Evolutionary conservation across 2,797 vertebrate genomes (phyloP).

Genomic region (Lepilemur septentrionalis): DNA sequence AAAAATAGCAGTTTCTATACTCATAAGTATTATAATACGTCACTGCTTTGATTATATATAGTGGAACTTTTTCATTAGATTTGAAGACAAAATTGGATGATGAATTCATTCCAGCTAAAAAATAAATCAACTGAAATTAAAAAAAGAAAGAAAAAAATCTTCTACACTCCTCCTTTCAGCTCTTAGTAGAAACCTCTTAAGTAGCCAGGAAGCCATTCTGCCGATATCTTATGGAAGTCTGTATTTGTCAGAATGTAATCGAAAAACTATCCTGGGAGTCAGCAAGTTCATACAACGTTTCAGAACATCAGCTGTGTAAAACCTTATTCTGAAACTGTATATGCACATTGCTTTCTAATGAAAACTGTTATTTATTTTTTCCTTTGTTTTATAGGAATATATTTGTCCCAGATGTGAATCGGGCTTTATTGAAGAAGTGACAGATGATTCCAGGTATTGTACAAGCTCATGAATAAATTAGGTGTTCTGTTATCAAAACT

Average conservation of each 20-base stretch:
- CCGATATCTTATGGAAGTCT: not conserved
- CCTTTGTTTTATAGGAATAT: conserved; percentile 89
- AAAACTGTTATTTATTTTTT: conserved; percentile 57
- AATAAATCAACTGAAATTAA: not conserved
- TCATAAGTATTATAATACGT: not conserved
- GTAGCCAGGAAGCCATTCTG: not conserved
- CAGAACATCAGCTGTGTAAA: not conserved
- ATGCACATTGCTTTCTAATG: not conserved
- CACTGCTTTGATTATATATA: not conserved
- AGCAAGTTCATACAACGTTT: not conserved
- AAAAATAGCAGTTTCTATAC: not conserved
- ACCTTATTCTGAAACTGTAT: not conserved
- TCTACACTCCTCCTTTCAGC: not conserved
- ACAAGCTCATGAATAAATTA: not conserved
- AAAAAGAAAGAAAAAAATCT: not conserved
- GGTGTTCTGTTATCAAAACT: conserved; percentile 26
- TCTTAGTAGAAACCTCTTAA: not conserved
- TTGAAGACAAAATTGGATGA: conserved; percentile 41
- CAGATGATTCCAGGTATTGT: conserved; percentile 95
- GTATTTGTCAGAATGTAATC: conserved; percentile 2
- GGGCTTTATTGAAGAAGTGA: conserved; percentile 97
- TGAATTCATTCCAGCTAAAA: conserved; percentile 21
- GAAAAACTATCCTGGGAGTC: not conserved
- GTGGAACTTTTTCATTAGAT: conserved; percentile 32
- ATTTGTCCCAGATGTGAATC: conserved; percentile 97